Evolutionary conservation across 2,797 vertebrate genomes (phyloP), one percentile per base, ranked within the genome.

Genomic region (Acestrorhynchus altus): DNA sequence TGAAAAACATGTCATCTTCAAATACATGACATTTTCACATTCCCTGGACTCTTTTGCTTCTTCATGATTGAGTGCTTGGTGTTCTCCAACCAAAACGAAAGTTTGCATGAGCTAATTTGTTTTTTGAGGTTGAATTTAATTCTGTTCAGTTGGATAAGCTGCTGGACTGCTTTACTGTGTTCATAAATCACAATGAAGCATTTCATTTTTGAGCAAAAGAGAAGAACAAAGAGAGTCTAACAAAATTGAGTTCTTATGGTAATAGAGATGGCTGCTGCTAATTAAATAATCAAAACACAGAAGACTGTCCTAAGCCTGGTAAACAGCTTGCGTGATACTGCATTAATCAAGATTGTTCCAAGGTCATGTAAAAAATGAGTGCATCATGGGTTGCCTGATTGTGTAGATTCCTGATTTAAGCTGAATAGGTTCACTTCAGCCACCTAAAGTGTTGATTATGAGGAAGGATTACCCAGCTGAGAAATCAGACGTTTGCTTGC

Each of bases 321-420:
- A 60, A 35, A 18, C 7, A 22, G 35, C 40, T 63, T 8, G 13
- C 5, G n/a, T n/a, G 56, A 31, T 31, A 39, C 35, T 42, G 39
- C 39, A 12, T 4, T 24, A 64, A 64, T 64, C 61, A 64, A 42
- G 61, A 64, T 20, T 40, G 61, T 64, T 40, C 35, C 12, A 39
- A 64, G 61, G 61, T 64, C 61, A 64, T 64, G 10, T 18, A 1
- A 22, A 11, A 64, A 63, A n/a, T 20, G 35, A n/a, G 22, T 42
- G n/a, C 18, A 64, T 63, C 39, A 63, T n/a, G 18, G 42, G n/a
- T 64, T 42, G 60, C 22, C n/a, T 64, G 39, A 64, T 64, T 64
- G 61, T 4, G 40, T 12, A 40, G 40, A 63, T n/a, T 63, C 16
- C 60, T 64, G 35, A 40, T 63, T 63, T 63, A 40, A 39, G 20